A percentile compares a stretch with the other conserved stretches of the same genome.
Conservation (phyloP, 1,140 invertebrate genomes). For the Sycophila sp. region DNA sequence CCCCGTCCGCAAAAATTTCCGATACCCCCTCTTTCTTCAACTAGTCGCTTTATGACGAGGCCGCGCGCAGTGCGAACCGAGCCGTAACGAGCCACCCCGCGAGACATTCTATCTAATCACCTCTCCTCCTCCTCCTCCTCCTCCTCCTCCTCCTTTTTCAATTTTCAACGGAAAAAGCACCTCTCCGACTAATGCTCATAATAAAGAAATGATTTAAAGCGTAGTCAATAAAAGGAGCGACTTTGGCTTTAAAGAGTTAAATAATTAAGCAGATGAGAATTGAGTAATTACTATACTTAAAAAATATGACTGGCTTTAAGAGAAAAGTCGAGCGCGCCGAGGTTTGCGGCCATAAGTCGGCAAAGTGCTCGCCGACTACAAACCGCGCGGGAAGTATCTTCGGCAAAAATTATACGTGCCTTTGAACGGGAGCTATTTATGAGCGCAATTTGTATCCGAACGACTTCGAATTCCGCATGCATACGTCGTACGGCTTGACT, state of each 20-base stretch:
- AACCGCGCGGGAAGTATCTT: neutral
- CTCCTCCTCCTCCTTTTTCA: neutral
- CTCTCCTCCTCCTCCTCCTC: neutral
- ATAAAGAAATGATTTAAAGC: constrained; percentile 26
- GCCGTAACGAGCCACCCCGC: constrained; percentile 16
- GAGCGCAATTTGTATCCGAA: constrained; percentile 14
- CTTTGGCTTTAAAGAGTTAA: constrained; percentile 5
- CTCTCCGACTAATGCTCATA: neutral
- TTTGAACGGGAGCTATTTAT: constrained; percentile 34
- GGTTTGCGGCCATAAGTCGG: neutral
- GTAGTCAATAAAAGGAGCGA: constrained; percentile 11
- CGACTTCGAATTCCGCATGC: constrained; percentile 22
- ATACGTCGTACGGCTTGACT: neutral
- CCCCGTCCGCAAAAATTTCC: constrained; percentile 29
- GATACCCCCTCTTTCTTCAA: neutral
- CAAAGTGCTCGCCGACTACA: neutral
- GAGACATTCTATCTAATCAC: constrained; percentile 13
- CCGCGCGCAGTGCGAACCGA: too few relatives aligned
- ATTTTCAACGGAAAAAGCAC: neutral
- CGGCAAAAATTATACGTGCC: constrained; percentile 16
- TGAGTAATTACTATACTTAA: constrained; percentile 31
- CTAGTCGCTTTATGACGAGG: neutral
- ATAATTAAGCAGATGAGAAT: constrained; percentile 27
- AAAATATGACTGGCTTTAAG: constrained; percentile 10
- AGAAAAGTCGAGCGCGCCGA: constrained; percentile 20